A percentile compares a stretch with the other conserved stretches of the same genome.
These are phyloP conservation scores for Drosophila obscura DNA, from an alignment of 1,140 invertebrate species.

Conservation along the genomic window DNA sequence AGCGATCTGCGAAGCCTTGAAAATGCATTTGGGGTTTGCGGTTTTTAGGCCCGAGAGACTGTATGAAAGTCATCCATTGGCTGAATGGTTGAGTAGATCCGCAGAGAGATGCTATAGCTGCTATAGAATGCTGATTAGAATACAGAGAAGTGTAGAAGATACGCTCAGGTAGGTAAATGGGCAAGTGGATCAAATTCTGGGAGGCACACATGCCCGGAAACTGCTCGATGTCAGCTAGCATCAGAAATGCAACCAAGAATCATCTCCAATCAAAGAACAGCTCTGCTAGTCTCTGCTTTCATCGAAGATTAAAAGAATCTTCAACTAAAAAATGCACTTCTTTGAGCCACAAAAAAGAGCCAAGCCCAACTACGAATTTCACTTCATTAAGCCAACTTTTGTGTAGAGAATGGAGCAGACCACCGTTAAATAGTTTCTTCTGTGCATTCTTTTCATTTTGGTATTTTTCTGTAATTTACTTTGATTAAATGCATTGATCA, in stretches of 20 bases:
- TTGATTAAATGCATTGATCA: slow-evolving; percentile 77
- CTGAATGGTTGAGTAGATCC: slow-evolving; percentile 39
- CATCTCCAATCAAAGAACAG: slow-evolving; percentile 11
- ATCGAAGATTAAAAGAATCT: slow-evolving; percentile 5
- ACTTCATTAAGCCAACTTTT: slow-evolving; percentile 54
- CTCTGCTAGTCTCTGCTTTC: neutral
- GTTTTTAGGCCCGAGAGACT: slow-evolving; percentile 23
- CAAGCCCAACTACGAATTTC: slow-evolving; percentile 38
- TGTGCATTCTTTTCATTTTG: slow-evolving; percentile 47
- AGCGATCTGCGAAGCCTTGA: slow-evolving; percentile 42
- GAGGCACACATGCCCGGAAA: neutral
- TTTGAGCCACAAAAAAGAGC: slow-evolving; percentile 13
- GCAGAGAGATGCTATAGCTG: slow-evolving; percentile 10
- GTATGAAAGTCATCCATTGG: slow-evolving; percentile 39
- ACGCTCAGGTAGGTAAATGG: slow-evolving; percentile 44
- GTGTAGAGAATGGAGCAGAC: slow-evolving; percentile 28
- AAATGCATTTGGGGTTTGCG: slow-evolving; percentile 40
- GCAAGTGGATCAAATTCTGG: slow-evolving; percentile 36
- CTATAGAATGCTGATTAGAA: slow-evolving; percentile 5
- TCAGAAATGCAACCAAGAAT: neutral
- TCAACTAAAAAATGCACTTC: slow-evolving; percentile 32
- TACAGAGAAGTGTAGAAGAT: slow-evolving; percentile 31
- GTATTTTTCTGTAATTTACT: slow-evolving; percentile 54
- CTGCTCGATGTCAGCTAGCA: slow-evolving; percentile 28
- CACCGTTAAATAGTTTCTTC: slow-evolving; percentile 67